A percentile compares a stretch with the other conserved stretches of the same genome.
phyloP scores from a whole-genome alignment of 2,113 vertebrate genomes.

The Nestor notabilis region DNA sequence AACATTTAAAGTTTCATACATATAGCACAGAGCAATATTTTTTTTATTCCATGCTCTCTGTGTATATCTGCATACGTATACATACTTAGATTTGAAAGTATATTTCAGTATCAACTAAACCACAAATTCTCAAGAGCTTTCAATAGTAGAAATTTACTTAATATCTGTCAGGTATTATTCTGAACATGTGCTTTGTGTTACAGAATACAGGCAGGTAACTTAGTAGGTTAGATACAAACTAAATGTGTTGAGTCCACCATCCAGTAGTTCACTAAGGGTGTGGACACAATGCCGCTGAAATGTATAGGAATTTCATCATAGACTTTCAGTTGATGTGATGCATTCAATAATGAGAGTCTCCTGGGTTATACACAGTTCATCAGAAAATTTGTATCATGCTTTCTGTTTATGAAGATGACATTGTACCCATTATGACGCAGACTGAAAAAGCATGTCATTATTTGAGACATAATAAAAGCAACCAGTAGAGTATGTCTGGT shows the following conservation, averaged over 20 bases:
- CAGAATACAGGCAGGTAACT: not conserved
- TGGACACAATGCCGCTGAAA: not conserved
- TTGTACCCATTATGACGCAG: not conserved
- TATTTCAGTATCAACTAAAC: not conserved
- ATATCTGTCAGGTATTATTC: not conserved
- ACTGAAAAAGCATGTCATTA: not conserved
- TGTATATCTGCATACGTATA: not conserved
- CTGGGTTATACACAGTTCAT: not conserved
- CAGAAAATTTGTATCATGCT: not conserved
- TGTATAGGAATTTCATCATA: not conserved
- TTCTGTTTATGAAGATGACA: not conserved
- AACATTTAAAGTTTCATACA: not conserved
- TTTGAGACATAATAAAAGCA: not conserved
- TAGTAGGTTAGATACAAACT: not conserved
- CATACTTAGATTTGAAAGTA: not conserved
- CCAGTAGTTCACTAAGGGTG: not conserved
- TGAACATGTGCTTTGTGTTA: not conserved
- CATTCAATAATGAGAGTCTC: not conserved
- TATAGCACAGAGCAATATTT: not conserved
- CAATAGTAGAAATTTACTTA: not conserved
- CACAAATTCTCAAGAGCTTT: not conserved
- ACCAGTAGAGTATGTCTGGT: not conserved
- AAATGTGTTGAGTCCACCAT: not conserved
- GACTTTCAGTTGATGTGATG: not conserved
- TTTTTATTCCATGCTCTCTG: not conserved